Evolutionary conservation across 2,113 vertebrate genomes (phyloP).

Genomic region (Antechinus flavipes): DNA sequence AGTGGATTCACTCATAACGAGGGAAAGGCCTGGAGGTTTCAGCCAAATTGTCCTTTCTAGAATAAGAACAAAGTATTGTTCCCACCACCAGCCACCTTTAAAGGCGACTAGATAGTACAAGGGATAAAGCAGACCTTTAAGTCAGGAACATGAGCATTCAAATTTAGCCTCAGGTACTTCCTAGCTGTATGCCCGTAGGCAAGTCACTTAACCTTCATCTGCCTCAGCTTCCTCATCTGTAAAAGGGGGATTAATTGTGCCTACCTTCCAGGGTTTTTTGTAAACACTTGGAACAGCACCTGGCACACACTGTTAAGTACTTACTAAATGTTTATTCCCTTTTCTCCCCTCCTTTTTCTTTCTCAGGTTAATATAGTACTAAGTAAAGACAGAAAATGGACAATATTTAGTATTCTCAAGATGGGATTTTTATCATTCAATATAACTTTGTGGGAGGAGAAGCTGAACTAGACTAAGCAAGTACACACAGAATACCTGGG

Average conservation of each 20-base stretch:
- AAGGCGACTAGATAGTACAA: not conserved
- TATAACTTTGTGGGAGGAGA: not conserved
- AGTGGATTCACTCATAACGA: not conserved
- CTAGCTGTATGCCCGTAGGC: not conserved
- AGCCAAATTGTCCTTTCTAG: conserved; percentile 28
- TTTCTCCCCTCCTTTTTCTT: not conserved
- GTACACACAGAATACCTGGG: not conserved
- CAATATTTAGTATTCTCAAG: conserved; percentile 14
- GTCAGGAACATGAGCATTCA: not conserved
- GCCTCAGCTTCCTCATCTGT: not conserved
- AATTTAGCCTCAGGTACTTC: not conserved
- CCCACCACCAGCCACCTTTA: too few relatives aligned
- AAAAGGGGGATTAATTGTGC: not conserved
- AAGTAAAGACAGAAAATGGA: conserved; percentile 10
- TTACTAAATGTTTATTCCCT: not conserved
- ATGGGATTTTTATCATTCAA: conserved; percentile 34
- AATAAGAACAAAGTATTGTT: conserved; percentile 33
- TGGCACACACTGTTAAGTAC: not conserved
- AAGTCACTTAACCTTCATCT: not conserved
- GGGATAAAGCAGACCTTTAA: not conserved
- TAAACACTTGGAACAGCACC: not conserved
- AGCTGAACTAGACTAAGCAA: not conserved
- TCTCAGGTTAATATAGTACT: conserved; percentile 25
- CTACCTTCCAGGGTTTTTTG: not conserved
- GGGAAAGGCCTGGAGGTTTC: not conserved